Percentiles rank a stretch among this genome's conserved stretches.
Evolutionary conservation across 2,888 invertebrate species (phyloP).

Genomic region (Melipona bicolor): DNA sequence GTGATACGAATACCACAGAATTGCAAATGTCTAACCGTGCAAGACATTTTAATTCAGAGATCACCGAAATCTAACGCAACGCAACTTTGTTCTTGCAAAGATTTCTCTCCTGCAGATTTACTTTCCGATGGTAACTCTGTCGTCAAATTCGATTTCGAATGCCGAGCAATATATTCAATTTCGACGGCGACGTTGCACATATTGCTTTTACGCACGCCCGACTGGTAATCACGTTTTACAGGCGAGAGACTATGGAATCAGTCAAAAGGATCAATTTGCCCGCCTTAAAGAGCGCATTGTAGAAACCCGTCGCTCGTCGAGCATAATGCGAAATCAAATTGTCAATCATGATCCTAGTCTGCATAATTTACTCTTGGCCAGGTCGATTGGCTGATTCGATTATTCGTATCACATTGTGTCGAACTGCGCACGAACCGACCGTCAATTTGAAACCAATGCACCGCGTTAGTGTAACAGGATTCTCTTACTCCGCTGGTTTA

Average conservation of each 20-base stretch:
- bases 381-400: constrained; percentile 67
- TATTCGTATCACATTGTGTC: constrained; percentile 63
- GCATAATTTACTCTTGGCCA: constrained; percentile 62
- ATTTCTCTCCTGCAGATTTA: not conserved
- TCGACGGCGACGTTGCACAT: not conserved
- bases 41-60: too few species aligned
- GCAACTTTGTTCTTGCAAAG: too few species aligned
- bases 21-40: too few species aligned
- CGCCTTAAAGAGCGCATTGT: constrained; percentile 18
- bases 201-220: not conserved
- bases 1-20: too few species aligned
- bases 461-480: constrained; percentile 38
- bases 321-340: constrained; percentile 60
- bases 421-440: constrained; percentile 35
- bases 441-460: constrained; percentile 45
- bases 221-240: constrained; percentile 10
- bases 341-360: constrained; percentile 62
- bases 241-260: not conserved
- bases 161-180: not conserved
- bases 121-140: not conserved
- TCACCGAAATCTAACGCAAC: too few species aligned
- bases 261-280: constrained; percentile 8
- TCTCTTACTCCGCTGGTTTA: constrained; percentile 36
- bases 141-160: not conserved
- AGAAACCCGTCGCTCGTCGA: constrained; percentile 24